Percentiles rank a stretch among this genome's conserved stretches.
These are phyloP conservation scores for Drosophila dives DNA, from an alignment of 2,888 invertebrate species.

Conservation along the genomic window DNA sequence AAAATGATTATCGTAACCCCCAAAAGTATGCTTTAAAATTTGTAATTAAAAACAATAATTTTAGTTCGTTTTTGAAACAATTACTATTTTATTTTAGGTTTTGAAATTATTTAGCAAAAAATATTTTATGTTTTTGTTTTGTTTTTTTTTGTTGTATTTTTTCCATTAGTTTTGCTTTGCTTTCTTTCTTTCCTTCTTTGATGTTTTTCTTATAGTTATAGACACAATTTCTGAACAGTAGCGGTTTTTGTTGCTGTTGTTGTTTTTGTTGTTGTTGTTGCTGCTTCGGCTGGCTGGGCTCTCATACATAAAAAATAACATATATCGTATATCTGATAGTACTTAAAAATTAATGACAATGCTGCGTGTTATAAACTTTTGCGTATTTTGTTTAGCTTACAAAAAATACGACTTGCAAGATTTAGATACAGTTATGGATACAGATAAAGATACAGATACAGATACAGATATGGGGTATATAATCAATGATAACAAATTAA, in stretches of 20 bases:
- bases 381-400: constrained; percentile 52
- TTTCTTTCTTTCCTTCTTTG: constrained; percentile 18
- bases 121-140: constrained; percentile 46
- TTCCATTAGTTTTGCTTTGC: constrained; percentile 2
- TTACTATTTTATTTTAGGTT: constrained; percentile 70
- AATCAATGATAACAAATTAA: constrained; percentile 68
- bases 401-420: constrained; percentile 62
- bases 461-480: constrained; percentile 26
- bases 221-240: constrained; percentile 46
- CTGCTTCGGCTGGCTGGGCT: constrained; percentile 34
- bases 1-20: neutral
- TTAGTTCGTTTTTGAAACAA: constrained; percentile 64
- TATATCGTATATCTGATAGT: constrained; percentile 35
- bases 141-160: constrained; percentile 31
- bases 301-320: constrained; percentile 69
- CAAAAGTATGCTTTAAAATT: neutral
- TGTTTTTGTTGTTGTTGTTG: constrained; percentile 10
- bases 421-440: constrained; percentile 37
- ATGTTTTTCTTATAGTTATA: constrained; percentile 13
- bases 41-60: neutral
- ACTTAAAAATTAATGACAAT: constrained; percentile 76
- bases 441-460: constrained; percentile 33
- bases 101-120: constrained; percentile 73
- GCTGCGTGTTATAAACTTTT: constrained; percentile 67
- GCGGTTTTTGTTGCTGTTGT: constrained; percentile 26